Conservation (phyloP, 2,888 invertebrate genomes). For the Coleophora flavipennella region DNA sequence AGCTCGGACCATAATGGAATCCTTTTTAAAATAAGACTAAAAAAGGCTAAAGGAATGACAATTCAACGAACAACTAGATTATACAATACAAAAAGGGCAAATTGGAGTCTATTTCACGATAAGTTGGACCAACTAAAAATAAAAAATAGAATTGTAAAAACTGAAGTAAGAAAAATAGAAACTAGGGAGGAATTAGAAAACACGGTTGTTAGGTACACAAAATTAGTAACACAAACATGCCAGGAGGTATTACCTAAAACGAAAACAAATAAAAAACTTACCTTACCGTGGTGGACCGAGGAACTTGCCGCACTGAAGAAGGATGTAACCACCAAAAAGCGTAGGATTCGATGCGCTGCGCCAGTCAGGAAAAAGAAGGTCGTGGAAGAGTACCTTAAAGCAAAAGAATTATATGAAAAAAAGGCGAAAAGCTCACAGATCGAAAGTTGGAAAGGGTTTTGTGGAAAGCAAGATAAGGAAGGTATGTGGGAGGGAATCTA, state of each 20-base stretch:
- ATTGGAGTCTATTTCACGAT: neutral
- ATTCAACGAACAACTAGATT: neutral
- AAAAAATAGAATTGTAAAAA: neutral
- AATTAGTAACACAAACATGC: neutral
- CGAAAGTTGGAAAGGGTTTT: neutral
- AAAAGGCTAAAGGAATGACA: neutral
- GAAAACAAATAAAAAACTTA: neutral
- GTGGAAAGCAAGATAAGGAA: neutral
- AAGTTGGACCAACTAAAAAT: neutral
- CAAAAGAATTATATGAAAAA: neutral
- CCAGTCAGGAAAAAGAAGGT: constrained; percentile 6
- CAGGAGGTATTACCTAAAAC: neutral
- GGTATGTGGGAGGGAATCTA: neutral
- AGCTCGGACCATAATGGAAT: neutral
- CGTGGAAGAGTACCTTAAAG: neutral
- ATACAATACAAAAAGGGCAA: neutral
- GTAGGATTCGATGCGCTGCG: neutral
- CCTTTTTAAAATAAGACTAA: neutral
- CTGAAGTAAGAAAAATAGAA: too few relatives aligned
- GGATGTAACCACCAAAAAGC: neutral
- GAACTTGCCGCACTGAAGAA: neutral
- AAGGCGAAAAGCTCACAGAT: neutral
- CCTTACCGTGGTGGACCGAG: neutral
- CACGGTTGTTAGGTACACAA: neutral
- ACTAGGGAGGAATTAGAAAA: neutral